These are phyloP conservation scores for Augochlorella aurata DNA, from an alignment of 2,888 invertebrate genomes.

Conservation along the genomic window DNA sequence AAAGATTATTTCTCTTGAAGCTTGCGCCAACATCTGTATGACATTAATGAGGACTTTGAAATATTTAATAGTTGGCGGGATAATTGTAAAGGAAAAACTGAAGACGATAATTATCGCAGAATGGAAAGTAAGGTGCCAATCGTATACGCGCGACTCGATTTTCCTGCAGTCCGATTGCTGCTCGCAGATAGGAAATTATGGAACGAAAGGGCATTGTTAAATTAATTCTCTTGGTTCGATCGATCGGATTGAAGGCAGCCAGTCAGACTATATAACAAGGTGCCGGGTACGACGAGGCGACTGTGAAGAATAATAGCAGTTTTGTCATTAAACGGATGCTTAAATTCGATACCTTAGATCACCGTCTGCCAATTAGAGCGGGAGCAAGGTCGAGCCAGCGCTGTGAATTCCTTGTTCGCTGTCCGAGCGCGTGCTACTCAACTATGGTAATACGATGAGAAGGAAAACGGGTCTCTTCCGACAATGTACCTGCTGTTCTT, in stretches of 20 bases:
- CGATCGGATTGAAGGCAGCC: conserved; percentile 44
- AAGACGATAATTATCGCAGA: conserved; percentile 2
- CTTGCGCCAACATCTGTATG: neutral
- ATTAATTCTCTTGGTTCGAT: conserved; percentile 51
- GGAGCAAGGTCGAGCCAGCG: conserved; percentile 48
- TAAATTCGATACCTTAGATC: conserved; percentile 61
- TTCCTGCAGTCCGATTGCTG: neutral
- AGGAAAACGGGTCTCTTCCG: conserved; percentile 53
- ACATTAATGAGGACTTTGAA: neutral
- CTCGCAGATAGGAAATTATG: conserved; percentile 20
- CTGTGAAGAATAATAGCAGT: conserved; percentile 47
- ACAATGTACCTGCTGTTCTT: conserved; percentile 47
- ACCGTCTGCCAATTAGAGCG: conserved; percentile 59
- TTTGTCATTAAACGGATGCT: conserved; percentile 59
- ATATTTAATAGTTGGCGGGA: neutral
- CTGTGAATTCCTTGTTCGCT: conserved; percentile 58
- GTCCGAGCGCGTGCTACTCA: conserved; percentile 50
- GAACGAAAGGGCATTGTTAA: conserved; percentile 54
- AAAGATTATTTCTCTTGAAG: neutral
- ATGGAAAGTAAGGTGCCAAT: conserved; percentile 16
- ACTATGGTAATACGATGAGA: conserved; percentile 57
- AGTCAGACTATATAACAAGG: conserved; percentile 38
- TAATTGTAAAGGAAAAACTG: neutral
- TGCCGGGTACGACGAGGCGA: conserved; percentile 22
- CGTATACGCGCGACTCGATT: neutral